phyloP scores from a whole-genome alignment of 2,888 invertebrate species.

The Globia sparganii region DNA sequence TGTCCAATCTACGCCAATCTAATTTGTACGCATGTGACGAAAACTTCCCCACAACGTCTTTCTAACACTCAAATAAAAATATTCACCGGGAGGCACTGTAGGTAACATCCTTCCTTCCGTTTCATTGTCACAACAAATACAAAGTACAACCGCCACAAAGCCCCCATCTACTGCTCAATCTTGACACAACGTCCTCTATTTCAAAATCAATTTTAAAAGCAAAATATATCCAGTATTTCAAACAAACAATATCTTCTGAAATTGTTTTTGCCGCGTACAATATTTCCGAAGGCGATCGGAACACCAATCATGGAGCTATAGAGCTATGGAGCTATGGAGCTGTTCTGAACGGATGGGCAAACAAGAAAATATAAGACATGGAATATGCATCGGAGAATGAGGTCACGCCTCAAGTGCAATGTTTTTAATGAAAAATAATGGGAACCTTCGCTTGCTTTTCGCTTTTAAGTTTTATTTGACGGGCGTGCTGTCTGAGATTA shows the following conservation, averaged over 20 bases:
- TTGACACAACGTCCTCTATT: slow-evolving; percentile 67
- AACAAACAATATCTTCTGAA: slow-evolving; percentile 68
- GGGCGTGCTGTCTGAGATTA: slow-evolving; percentile 53
- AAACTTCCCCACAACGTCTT: background rate
- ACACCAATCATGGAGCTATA: slow-evolving; percentile 62
- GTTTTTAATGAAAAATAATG: slow-evolving; percentile 70
- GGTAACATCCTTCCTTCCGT: slow-evolving; percentile 11
- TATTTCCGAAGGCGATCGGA: slow-evolving; percentile 66
- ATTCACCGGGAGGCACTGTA: slow-evolving; percentile 5
- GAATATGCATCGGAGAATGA: slow-evolving; percentile 66
- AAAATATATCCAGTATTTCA: slow-evolving; percentile 68
- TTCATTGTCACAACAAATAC: slow-evolving; percentile 43
- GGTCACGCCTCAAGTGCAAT: slow-evolving; percentile 65
- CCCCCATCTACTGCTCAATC: slow-evolving; percentile 58
- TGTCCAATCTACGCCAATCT: background rate
- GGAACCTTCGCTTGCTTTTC: slow-evolving; percentile 53
- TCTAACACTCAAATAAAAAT: slow-evolving; percentile 5
- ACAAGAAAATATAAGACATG: slow-evolving; percentile 69
- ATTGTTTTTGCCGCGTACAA: slow-evolving; percentile 68
- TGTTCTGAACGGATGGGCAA: slow-evolving; percentile 60
- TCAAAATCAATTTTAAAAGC: slow-evolving; percentile 68
- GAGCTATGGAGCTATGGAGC: slow-evolving; percentile 58
- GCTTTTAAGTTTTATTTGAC: slow-evolving; percentile 64
- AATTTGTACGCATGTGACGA: background rate
- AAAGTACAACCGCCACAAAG: slow-evolving; percentile 49